A percentile compares a stretch with the other conserved stretches of the same genome.
phyloP scores from a whole-genome alignment of 1,140 invertebrate genomes.

The Metaphire vulgaris region DNA sequence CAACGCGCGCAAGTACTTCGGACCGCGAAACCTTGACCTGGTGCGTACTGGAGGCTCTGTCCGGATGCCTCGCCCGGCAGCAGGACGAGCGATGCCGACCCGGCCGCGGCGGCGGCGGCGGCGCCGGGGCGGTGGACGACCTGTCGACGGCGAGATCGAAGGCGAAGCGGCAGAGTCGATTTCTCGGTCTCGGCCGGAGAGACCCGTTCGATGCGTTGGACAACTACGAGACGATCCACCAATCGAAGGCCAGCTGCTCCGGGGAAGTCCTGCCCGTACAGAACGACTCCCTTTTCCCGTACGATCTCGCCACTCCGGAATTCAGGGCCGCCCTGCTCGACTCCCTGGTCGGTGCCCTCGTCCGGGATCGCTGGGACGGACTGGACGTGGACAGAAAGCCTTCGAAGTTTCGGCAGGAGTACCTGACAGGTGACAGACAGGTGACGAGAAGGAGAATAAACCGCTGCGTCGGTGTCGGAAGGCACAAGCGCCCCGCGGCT shows the following conservation, averaged over 20 bases:
- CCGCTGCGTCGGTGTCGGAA: no score
- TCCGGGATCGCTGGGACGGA: not conserved
- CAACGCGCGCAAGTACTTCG: not conserved
- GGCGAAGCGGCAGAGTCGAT: not conserved
- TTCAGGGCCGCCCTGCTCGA: not conserved
- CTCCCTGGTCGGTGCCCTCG: not conserved
- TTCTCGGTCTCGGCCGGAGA: not conserved
- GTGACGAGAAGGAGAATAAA: no score
- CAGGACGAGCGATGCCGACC: no score
- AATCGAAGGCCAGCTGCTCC: not conserved
- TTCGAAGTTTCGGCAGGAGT: no score
- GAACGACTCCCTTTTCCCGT: not conserved
- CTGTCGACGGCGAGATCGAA: not conserved
- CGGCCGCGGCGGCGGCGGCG: no score
- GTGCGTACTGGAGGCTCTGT: not conserved
- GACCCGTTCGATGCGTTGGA: not conserved
- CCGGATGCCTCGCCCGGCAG: not conserved
- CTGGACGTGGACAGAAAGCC: not conserved
- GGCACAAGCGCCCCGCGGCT: no score
- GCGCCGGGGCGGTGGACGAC: no score
- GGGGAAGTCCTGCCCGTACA: not conserved
- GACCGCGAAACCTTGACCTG: not conserved
- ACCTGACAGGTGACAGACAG: no score
- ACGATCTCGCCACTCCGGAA: not conserved
- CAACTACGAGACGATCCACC: not conserved